Evolutionary conservation across 2,797 vertebrate genomes (phyloP), one percentile per base, ranked within the genome.

Genomic region (Sus cebifrons): DNA sequence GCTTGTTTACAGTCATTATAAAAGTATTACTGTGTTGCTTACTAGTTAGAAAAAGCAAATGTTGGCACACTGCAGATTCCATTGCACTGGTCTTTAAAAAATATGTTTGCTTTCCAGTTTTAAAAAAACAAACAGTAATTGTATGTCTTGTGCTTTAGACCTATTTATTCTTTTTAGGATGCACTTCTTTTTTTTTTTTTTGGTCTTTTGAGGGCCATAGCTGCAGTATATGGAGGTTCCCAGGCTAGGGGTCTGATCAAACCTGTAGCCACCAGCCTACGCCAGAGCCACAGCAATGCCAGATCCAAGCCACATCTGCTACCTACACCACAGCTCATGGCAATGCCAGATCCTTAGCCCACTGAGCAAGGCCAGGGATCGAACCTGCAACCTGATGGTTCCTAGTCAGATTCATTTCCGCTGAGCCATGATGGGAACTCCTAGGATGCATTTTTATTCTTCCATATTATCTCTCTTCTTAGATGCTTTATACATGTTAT

Each of bases 1-100:
- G 21, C 25, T 70, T 95, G 11, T 91, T 97, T 78, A 77, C 17
- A 94, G 74, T 82, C 58, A 52, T 25, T 96, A 78, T 86, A 84
- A 95, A 96, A 95, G 10, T 74, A 92, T 67, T 81, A 75, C 29
- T 93, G 7, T 27, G 36, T 81, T 92, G 74, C 74, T 94, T 95
- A 74, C 18, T 75, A 70, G 32, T 89, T 95, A 96, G 82, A 32
- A 95, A 92, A 96, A 74, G 32, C 16, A 88, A 93, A 60, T 60
- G 14, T 58, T 95, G 64, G 18, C 60, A 64, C n/a, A 65, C 12
- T 74, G 2, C 62, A 78, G 62, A 40, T 29, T 68, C 71, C 11
- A 85, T 18, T 83, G 20, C 29, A 21, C 32, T 81, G 60, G 16
- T 56, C 60, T 96, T 68, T 74, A 79, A 89, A 52, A 95, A 82